Base-by-base conservation (phyloP, 1,140 invertebrate genomes). In the Sinonovacula constricta region DNA sequence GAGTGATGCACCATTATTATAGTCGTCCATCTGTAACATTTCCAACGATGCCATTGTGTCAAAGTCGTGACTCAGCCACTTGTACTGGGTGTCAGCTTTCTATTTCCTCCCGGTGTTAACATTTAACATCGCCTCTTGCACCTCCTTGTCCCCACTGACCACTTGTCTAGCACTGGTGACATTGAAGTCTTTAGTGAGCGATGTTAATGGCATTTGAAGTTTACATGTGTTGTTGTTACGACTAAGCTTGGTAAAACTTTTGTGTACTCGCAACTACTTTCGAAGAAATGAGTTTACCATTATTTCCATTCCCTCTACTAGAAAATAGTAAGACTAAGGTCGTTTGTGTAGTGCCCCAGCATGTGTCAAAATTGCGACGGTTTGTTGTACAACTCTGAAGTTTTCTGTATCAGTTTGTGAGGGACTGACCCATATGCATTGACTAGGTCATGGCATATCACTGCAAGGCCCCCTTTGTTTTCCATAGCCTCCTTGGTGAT, bases 371-470 rank as follows among this genome's bases (percentile, higher is more conserved):
- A 49, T 1, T 67, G 28, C 3, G 28, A 18, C 15, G 75, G 79
- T 10, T 74, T 57, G 54, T 83, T 68, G 53, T 79, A 69, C 5
- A 56, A n/a, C 7, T 62, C 39, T 7, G 79, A 45, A 2, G 76
- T 33, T 18, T 49, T 14, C n/a, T 74, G 28, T 39, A 71, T 62
- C 39, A 79, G 28, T 39, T 54, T 31, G 51, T 84, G 71, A 15
- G 71, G 59, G 28, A 80, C 60, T 10, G 67, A 69, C 3, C 65
- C 70, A 70, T 79, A 81, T 1, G 71, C 67, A 31, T 84, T 78
- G 4, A 70, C 80, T 12, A 80, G 26, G 56, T 84, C 81, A 18
- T 80, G 51, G 80, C 83, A 82, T 0, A 84, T 31, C 3, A 82
- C 70, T 33, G 82, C 71, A n/a, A 77, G 12, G 22, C 67, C 74